Base-by-base conservation (phyloP, 2,113 vertebrate genomes). In the Crocuta crocuta region DNA sequence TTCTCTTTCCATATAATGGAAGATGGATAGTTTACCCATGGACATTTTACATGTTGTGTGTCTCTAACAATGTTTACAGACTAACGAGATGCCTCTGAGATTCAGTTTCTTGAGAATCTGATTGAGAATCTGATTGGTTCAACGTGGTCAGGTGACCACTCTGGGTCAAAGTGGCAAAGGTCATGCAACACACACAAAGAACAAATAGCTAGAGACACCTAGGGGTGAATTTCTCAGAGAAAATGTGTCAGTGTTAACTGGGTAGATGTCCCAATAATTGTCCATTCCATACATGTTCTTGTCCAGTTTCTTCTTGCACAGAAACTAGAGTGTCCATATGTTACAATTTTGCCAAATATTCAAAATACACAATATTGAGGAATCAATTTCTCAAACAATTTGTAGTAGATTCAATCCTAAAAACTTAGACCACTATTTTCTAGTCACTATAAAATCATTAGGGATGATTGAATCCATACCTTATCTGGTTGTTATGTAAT, bases 401-500 rank as follows among this genome's bases (percentile, higher is more conserved):
- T 89, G 26, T 81, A 71, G 19, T 68, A 89, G 61, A 76, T 43
- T 94, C 28, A 24, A 15, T 88, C n/a, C n/a, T 86, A 63, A 89
- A 95, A 89, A n/a, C 55, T 70, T 78, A 84, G 35, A 50, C 12
- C 48, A 66, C 28, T 74, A 33, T 73, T 83, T 98, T 82, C 55
- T 26, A 82, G 66, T 5, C 43, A 89, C 58, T 28, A 50, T 92
- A 65, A 93, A 89, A 83, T 97, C 43, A 87, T 80, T 94, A 86
- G 31, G 11, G 71, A 65, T 83, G 31, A 85, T 7, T 92, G 39
- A 65, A 89, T 89, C 23, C 12, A 71, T 3, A 93, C 15, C 13
- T 90, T 76, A 80, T 66, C 10, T 82, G 70, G 68, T 61, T 43
- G 21, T 94, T 95, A 88, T 66, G 15, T 68, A 96, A 92, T 96